A percentile compares a stretch with the other conserved stretches of the same genome.
Conservation (phyloP, 2,797 vertebrate species). For the Acanthurus lineatus region DNA sequence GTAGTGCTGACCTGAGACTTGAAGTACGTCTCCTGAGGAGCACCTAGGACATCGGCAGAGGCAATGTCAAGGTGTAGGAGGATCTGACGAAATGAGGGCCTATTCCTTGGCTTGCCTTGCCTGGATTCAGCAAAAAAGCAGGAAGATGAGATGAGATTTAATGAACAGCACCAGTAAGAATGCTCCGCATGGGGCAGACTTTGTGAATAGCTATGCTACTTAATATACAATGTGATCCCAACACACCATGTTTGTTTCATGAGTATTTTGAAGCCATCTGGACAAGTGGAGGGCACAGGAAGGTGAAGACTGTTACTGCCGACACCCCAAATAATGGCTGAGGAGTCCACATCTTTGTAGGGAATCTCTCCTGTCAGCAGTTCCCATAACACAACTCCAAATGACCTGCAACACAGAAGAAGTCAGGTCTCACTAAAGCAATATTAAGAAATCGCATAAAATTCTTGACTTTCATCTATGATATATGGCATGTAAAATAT, state of each 20-base stretch:
- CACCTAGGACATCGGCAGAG: conserved; percentile 95
- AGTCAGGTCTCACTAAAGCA: conserved; percentile 2
- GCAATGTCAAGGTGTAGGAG: conserved; percentile 98
- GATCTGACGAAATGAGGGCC: conserved; percentile 97
- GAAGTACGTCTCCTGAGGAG: conserved; percentile 99
- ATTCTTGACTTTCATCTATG: not conserved
- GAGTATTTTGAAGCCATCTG: conserved; percentile 99
- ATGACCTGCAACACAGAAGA: conserved; percentile 88
- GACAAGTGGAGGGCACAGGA: conserved; percentile 97
- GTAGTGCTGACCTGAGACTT: conserved; percentile 93
- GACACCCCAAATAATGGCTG: conserved; percentile 99
- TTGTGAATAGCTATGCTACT: not conserved
- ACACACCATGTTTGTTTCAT: conserved; percentile 99
- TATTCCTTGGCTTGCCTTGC: conserved; percentile 97
- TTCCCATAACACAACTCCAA: conserved; percentile 99
- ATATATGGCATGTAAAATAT: not conserved
- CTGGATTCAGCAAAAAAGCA: conserved; percentile 73
- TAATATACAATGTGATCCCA: not conserved
- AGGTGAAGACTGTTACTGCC: conserved; percentile 99
- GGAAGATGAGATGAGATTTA: not conserved
- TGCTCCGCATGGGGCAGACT: not conserved
- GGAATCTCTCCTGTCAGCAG: conserved; percentile 97
- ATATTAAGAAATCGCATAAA: not conserved
- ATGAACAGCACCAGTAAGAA: not conserved
- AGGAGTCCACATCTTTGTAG: conserved; percentile 98